A percentile compares a stretch with the other conserved stretches of the same genome.
phyloP scores from a whole-genome alignment of 2,888 invertebrate species.

The Junonia oenone region DNA sequence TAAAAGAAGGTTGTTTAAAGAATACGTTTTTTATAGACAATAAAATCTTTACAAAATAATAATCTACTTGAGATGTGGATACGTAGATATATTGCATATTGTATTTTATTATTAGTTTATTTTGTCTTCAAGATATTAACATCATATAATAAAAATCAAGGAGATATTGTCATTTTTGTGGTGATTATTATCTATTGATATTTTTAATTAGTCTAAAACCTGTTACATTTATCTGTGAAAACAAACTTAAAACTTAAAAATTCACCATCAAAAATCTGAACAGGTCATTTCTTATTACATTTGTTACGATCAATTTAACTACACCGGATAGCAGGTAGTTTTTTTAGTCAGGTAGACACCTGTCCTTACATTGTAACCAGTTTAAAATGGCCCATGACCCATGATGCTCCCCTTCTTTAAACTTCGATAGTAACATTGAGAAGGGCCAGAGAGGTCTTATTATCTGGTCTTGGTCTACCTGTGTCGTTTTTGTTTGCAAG shows the following conservation, averaged over 20 bases:
- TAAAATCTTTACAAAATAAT: too few relatives aligned
- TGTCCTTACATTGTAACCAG: constrained; percentile 38
- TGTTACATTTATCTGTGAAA: background rate
- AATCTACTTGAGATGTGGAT: too few relatives aligned
- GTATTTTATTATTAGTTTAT: too few relatives aligned
- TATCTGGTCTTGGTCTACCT: constrained; percentile 59
- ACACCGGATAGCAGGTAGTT: constrained; percentile 50
- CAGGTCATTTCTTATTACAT: background rate
- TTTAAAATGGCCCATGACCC: background rate
- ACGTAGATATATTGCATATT: too few relatives aligned
- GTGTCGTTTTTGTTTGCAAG: constrained; percentile 41
- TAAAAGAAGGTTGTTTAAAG: background rate
- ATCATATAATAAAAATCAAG: too few relatives aligned
- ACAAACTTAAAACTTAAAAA: background rate
- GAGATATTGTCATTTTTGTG: too few relatives aligned
- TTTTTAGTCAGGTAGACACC: constrained; percentile 69
- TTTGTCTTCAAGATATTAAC: too few relatives aligned
- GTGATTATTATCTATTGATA: too few relatives aligned
- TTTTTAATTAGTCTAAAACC: too few relatives aligned
- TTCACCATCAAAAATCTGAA: background rate
- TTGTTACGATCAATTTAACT: background rate
- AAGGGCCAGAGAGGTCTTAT: constrained; percentile 42
- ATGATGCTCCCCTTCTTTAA: constrained; percentile 3
- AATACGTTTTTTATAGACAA: too few relatives aligned
- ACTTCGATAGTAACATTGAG: constrained; percentile 56